Evolutionary conservation across 2,888 invertebrate species (phyloP), one percentile per base, ranked within the genome.

Genomic region (Antheraea assamensis): DNA sequence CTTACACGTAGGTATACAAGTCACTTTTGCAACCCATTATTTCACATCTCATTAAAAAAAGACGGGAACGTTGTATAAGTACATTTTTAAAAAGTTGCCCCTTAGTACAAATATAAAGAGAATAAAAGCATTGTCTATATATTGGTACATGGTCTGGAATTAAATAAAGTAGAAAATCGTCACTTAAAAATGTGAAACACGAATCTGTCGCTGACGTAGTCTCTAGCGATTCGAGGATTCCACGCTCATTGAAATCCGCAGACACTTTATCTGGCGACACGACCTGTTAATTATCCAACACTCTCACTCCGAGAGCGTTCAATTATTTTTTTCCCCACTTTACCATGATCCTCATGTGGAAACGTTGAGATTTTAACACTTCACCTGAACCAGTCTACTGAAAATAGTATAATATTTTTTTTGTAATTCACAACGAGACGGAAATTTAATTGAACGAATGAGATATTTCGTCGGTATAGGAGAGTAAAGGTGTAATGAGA

Each of bases 281-380:
- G 93, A 92, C 92, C 92, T 93, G 93, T 94, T 94, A 94, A 94
- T 94, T 93, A 94, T 93, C 90, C 89, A 80, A 87, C 91, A 90
- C 93, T 90, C 93, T 91, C 90, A 83, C 84, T 86, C 88, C 83
- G 88, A 87, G 91, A 90, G 91, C 87, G 92, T 92, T 93, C 92
- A 93, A 92, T 93, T 94, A 91, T 92, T 93, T 90, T 88, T 92
- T 92, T 86, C 80, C 87, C 87, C 88, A 85, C 89, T 88, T 89
- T 92, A 90, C 87, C 89, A 88, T 90, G 89, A 90, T 91, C 89
- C 92, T 91, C 91, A 86, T 86, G 89, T 92, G 90, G 89, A 92
- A 92, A 90, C 89, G 94, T 90, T 89, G 94, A 93, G 92, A 91
- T 94, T 94, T 94, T 93, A 92, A 91, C 92, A 93, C 93, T 93